A percentile compares a stretch with the other conserved stretches of the same genome.
Conservation (phyloP, 2,888 invertebrate species). For the Platynereis dumerilii region DNA sequence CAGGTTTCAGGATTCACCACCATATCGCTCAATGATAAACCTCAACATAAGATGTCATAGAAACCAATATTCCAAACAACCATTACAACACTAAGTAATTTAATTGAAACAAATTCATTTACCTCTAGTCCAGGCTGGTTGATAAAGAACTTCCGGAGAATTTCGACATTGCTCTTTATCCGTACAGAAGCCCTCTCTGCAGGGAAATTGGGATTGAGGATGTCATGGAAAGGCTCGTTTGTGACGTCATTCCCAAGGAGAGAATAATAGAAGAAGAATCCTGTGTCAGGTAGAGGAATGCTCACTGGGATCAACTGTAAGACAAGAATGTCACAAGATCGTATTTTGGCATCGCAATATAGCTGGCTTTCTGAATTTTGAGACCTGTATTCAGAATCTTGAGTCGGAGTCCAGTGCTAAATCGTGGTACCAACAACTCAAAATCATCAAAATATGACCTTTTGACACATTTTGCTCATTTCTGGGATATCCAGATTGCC, state of each 20-base stretch:
- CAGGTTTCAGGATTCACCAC: too few relatives aligned
- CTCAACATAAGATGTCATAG: too few relatives aligned
- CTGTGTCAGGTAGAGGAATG: slow-evolving; percentile 49
- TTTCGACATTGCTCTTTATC: slow-evolving; percentile 58
- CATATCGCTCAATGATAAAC: too few relatives aligned
- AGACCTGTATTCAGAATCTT: too few relatives aligned
- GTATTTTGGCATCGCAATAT: not conserved
- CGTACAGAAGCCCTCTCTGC: slow-evolving; percentile 64
- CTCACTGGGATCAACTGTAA: slow-evolving; percentile 57
- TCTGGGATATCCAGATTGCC: too few relatives aligned
- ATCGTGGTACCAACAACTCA: too few relatives aligned
- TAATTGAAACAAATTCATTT: slow-evolving; percentile 8
- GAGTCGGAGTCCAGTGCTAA: too few relatives aligned
- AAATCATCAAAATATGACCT: too few relatives aligned
- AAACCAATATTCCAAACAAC: too few relatives aligned
- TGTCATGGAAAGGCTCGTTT: slow-evolving; percentile 62
- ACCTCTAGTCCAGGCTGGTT: slow-evolving; percentile 62
- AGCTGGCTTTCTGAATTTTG: too few relatives aligned
- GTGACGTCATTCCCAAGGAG: slow-evolving; percentile 64
- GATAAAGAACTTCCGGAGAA: slow-evolving; percentile 57
- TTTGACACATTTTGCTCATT: too few relatives aligned
- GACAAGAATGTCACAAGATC: not conserved
- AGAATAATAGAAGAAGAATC: slow-evolving; percentile 64
- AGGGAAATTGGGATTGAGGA: slow-evolving; percentile 61
- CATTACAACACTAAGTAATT: too few relatives aligned